Evolutionary conservation across 2,113 vertebrate species (phyloP).

Genomic region (Dendropsophus ebraccatus): DNA sequence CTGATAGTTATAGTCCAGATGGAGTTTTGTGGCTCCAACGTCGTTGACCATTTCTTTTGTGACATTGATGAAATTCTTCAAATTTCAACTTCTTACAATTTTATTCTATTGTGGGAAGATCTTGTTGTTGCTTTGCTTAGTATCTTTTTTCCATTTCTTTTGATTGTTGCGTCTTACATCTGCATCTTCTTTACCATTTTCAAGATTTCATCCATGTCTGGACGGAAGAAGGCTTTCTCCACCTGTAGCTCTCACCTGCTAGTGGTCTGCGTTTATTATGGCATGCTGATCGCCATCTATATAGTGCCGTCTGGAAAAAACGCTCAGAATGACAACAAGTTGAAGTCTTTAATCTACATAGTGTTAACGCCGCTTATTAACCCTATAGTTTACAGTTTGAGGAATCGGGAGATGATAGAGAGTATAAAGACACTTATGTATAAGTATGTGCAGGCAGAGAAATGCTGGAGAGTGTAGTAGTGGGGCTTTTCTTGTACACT

Average conservation of each 20-base stretch:
- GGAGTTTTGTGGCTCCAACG: conserved; percentile 8
- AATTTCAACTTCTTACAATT: conserved; percentile 18
- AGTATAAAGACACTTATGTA: not conserved
- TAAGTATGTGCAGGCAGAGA: not conserved
- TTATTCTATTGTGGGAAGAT: not conserved
- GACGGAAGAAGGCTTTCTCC: conserved; percentile 21
- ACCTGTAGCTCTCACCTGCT: conserved; percentile 43
- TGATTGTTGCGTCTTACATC: conserved; percentile 26
- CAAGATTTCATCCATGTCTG: not conserved
- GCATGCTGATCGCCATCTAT: conserved; percentile 17
- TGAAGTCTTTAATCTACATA: conserved; percentile 37
- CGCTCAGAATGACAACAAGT: not conserved
- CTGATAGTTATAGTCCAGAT: conserved; percentile 23
- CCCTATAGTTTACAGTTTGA: conserved; percentile 26
- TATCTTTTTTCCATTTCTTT: conserved; percentile 32
- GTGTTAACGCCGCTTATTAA: conserved; percentile 32
- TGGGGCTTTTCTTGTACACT: not conserved
- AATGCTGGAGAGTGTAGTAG: too few species aligned
- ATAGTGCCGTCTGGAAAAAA: not conserved
- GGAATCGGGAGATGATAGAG: conserved; percentile 18
- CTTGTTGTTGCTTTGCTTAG: not conserved
- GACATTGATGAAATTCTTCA: conserved; percentile 22
- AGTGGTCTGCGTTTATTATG: conserved; percentile 18
- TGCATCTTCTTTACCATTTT: conserved; percentile 44
- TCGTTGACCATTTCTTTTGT: conserved; percentile 44